These are phyloP conservation scores for Volucella inflata DNA, from an alignment of 2,888 invertebrate genomes.

Conservation along the genomic window DNA sequence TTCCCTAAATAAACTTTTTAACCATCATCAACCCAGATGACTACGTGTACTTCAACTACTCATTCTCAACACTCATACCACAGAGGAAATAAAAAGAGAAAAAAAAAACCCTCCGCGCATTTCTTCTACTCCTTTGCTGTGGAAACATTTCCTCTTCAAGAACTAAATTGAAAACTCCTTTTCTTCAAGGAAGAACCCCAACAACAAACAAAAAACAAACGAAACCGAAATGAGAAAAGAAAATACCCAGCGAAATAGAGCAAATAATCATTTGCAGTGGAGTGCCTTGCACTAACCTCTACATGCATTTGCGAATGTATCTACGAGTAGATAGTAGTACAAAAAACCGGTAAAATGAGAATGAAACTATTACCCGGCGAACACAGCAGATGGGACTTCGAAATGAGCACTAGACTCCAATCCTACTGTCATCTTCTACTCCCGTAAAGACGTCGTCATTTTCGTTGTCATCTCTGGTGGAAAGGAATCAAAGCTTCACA, in stretches of 20 bases:
- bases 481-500: constrained; percentile 59
- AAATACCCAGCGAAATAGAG: constrained; percentile 68
- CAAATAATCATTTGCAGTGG: constrained; percentile 68
- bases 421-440: not conserved
- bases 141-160: constrained; percentile 48
- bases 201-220: constrained; percentile 47
- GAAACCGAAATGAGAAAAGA: constrained; percentile 57
- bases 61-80: not conserved
- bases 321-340: not conserved
- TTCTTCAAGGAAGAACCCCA: constrained; percentile 20
- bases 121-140: constrained; percentile 11
- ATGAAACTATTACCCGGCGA: constrained; percentile 54
- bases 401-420: constrained; percentile 42
- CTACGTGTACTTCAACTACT: constrained; percentile 4
- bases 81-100: not conserved
- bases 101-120: not conserved
- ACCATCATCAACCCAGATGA: constrained; percentile 18
- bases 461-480: not conserved
- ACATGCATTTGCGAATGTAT: constrained; percentile 8
- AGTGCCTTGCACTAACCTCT: constrained; percentile 10
- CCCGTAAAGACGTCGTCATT: not conserved
- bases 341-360: constrained; percentile 9
- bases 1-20: constrained; percentile 52
- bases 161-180: constrained; percentile 62
- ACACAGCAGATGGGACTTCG: constrained; percentile 62